Evolutionary conservation across 2,797 vertebrate species (phyloP).

Genomic region (Malurus splendens): DNA sequence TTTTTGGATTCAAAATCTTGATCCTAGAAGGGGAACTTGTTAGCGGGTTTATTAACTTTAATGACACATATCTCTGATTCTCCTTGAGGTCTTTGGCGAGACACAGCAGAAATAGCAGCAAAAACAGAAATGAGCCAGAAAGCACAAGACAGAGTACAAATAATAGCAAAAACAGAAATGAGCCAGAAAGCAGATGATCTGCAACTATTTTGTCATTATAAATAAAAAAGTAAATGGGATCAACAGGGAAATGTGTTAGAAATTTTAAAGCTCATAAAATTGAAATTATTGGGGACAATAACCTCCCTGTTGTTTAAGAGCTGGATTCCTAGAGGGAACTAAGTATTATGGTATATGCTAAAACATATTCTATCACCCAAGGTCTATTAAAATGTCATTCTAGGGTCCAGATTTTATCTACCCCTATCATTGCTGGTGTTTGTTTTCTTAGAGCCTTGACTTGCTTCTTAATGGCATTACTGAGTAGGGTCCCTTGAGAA

Average conservation of each 20-base stretch:
- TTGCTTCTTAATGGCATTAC: neutral
- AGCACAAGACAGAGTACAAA: neutral
- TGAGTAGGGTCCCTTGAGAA: neutral
- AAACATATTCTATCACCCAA: neutral
- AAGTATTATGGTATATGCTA: neutral
- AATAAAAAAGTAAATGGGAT: neutral
- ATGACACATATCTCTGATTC: neutral
- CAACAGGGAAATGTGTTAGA: neutral
- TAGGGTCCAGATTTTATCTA: neutral
- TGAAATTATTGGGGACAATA: neutral
- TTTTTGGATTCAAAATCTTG: neutral
- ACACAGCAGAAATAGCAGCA: neutral
- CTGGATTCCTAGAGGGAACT: neutral
- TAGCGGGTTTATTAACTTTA: neutral
- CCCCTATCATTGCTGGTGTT: neutral
- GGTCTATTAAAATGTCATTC: neutral
- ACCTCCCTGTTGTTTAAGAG: neutral
- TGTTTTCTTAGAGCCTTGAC: neutral
- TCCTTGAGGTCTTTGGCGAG: neutral
- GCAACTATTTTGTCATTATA: neutral
- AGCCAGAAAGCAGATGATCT: neutral
- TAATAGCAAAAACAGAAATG: neutral
- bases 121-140: too few relatives aligned
- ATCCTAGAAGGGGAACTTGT: neutral
- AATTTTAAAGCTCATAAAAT: neutral